Conservation (phyloP, 2,888 invertebrate genomes). For the Melolontha melolontha region DNA sequence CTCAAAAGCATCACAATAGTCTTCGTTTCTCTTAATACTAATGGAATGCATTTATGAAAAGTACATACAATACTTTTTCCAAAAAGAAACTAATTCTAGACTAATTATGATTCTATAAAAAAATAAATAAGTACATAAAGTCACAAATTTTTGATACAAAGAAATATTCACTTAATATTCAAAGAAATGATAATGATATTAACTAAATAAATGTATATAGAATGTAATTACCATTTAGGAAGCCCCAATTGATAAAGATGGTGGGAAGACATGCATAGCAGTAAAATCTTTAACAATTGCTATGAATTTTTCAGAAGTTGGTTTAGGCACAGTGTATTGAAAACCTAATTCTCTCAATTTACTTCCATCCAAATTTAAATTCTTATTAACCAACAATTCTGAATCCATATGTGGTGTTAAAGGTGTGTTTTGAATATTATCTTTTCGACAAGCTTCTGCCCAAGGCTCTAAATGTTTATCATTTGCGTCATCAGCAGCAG, state of each 20-base stretch:
- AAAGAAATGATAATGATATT: slow-evolving; percentile 20
- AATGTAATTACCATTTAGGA: slow-evolving; percentile 15
- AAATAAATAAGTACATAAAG: slow-evolving; percentile 34
- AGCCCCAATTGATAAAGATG: slow-evolving; percentile 66
- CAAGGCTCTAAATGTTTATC: slow-evolving; percentile 94
- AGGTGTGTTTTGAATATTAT: slow-evolving; percentile 85
- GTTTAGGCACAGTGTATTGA: slow-evolving; percentile 70
- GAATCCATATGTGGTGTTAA: slow-evolving; percentile 88
- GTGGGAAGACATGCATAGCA: slow-evolving; percentile 85
- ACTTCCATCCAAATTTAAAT: slow-evolving; percentile 79
- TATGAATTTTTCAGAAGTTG: slow-evolving; percentile 65
- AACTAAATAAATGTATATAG: slow-evolving; percentile 3
- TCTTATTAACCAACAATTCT: slow-evolving; percentile 84
- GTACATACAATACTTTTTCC: slow-evolving; percentile 19
- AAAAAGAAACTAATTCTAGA: slow-evolving; percentile 23
- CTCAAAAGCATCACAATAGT: slow-evolving; percentile 47
- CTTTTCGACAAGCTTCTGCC: slow-evolving; percentile 85
- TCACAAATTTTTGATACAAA: slow-evolving; percentile 17
- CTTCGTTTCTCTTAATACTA: slow-evolving; percentile 41
- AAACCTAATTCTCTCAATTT: slow-evolving; percentile 75
- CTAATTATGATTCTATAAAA: slow-evolving; percentile 11
- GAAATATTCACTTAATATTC: slow-evolving; percentile 8
- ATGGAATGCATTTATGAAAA: slow-evolving; percentile 44
- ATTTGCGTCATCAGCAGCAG: slow-evolving; percentile 90
- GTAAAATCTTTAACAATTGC: slow-evolving; percentile 85